Base-by-base conservation (phyloP, 1,140 invertebrate species). In the Araneus ventricosus region DNA sequence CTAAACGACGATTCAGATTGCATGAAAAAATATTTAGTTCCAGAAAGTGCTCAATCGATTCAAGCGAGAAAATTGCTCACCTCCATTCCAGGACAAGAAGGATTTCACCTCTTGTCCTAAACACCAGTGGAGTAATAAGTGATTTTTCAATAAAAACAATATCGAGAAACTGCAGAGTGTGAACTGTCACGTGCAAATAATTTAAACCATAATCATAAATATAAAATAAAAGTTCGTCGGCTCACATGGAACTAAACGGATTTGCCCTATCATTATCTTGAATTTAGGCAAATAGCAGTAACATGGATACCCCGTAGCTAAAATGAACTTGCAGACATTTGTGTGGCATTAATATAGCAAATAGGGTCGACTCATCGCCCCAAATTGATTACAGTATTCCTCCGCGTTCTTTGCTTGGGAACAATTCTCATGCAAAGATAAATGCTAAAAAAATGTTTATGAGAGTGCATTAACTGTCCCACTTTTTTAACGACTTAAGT, bases 271-370 rank as follows among this genome's bases (percentile, higher is more conserved):
- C 41, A 52, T 52, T 82, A 45, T 45, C 39, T 52, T 41, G 17
- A 82, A 82, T 82, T 82, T 82, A 82, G 22, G 39, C 6, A 8
- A 27, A 8, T 22, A n/a, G n/a, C 22, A 45, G 24, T n/a, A 82
- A 41, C 3, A 75, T 52, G 5, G 70, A 37, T 37, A 22, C 14
- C 70, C 70, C 8, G 24, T 20, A 45, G 80, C 41, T 82, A 27
- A 82, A 82, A 82, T 82, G 41, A 82, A 82, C 80, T 45, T 0
- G 3, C 39, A 24, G 39, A 52, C 39, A 82, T 82, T 82, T 82
- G 80, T 52, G 8, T 17, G 41, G 80, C 39, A 45, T 82, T 27
- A 82, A 82, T 82, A 45, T 45, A 45, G 80, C 20, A 82, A 82
- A 82, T 82, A 82, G 10, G 39, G 45, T 14, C 80, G 41, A 82